A percentile compares a stretch with the other conserved stretches of the same genome.
Conservation (phyloP, 2,888 invertebrate species). For the Cryptocheilus praepositus region DNA sequence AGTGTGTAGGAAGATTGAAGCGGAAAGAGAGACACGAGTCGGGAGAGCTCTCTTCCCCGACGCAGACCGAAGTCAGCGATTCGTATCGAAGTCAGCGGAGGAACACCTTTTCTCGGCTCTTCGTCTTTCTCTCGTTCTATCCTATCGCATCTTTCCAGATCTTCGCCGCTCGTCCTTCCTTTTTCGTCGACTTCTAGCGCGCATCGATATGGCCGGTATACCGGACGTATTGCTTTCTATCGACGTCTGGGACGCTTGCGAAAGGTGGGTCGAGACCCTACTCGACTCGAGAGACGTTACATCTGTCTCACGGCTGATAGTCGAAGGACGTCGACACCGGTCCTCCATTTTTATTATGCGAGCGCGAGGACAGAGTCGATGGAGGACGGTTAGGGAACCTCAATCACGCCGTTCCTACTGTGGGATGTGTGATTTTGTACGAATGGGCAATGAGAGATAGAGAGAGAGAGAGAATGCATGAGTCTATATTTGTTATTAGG, state of each 20-base stretch:
- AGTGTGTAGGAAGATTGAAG: slow-evolving; percentile 23
- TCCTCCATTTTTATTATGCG: too few species aligned
- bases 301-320: slow-evolving; percentile 20
- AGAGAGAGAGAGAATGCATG: too few species aligned
- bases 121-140: background rate
- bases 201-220: slow-evolving; percentile 22
- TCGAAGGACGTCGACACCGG: too few species aligned
- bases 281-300: slow-evolving; percentile 23
- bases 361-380: too few species aligned
- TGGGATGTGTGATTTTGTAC: too few species aligned
- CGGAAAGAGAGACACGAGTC: too few species aligned
- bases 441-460: too few species aligned
- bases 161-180: background rate
- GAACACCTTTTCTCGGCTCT: background rate
- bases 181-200: background rate
- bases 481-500: too few species aligned
- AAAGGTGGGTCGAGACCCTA: slow-evolving; percentile 22
- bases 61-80: slow-evolving; percentile 51
- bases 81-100: slow-evolving; percentile 17
- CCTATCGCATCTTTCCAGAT: slow-evolving; percentile 16
- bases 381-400: too few species aligned
- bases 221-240: slow-evolving; percentile 50
- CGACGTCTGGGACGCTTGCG: slow-evolving; percentile 17
- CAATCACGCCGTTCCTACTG: too few species aligned
- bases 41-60: background rate